Evolutionary conservation across 2,888 invertebrate genomes (phyloP), one percentile per base, ranked within the genome.

Genomic region (Hypena proboscidalis): DNA sequence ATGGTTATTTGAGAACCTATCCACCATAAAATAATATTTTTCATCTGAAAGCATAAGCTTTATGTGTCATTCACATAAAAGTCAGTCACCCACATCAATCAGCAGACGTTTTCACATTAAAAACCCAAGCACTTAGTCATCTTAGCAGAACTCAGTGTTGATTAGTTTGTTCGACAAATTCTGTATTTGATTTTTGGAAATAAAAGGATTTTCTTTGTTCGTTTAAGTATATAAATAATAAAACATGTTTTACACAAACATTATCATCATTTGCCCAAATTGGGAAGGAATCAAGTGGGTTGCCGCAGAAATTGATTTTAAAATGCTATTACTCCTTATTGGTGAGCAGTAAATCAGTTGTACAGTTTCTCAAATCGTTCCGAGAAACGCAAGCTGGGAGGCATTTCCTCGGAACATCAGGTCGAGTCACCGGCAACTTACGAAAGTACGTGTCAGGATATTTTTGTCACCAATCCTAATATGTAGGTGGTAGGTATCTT

Each of bases 401-500:
- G 48, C 58, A 66, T 75, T 73, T 73, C 56, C 67, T 61, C 46
- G 44, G 63, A 73, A 69, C 49, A 52, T 49, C 54, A 58, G 61
- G 55, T 53, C 63, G 59, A 68, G 61, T 67, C 69, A 64, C 45
- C 45, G 34, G 57, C 64, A 41, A 43, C 53, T 45, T 64, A 58
- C 59, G 56, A 58, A 59, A 45, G 48, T 68, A 73, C 73, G 74
- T 74, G 73, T 70, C 57, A 56, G 58, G 64, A 65, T 82, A 78
- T 81, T 78, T 77, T 71, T 44, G 70, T 76, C 69, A 67, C 58
- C 63, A 51, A 56, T 55, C 58, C 60, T 49, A 67, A 62, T 58
- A 68, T 70, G 73, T 78, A 70, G 73, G 74, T 72, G 67, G 62
- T n/a, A n/a, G n/a, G n/a, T n/a, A n/a, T n/a, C 56, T 74, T 72